Conservation (phyloP, 1,140 invertebrate species). For the Homarus americanus region DNA sequence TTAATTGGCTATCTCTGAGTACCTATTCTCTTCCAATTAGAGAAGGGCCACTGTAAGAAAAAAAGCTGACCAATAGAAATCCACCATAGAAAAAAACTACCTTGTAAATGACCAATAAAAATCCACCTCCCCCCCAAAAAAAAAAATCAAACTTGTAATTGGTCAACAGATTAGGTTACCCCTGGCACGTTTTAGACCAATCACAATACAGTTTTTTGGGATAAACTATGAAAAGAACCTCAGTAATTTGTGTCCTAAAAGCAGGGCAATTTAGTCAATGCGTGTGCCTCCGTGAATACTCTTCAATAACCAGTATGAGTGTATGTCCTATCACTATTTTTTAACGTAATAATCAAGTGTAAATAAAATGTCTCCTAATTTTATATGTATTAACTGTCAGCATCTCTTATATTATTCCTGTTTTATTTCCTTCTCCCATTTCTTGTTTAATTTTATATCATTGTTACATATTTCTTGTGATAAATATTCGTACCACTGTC, state of each 20-base stretch:
- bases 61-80: too few species aligned
- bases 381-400: not conserved
- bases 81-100: too few species aligned
- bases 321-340: too few species aligned
- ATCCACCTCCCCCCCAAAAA: not conserved
- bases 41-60: too few species aligned
- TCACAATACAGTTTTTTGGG: not conserved
- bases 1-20: too few species aligned
- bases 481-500: conserved; percentile 14
- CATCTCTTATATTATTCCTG: not conserved
- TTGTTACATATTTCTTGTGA: conserved; percentile 8
- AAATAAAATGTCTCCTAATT: not conserved
- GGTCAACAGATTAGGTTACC: too few species aligned
- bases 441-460: not conserved
- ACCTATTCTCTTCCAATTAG: too few species aligned
- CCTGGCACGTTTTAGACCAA: not conserved
- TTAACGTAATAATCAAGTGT: too few species aligned
- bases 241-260: not conserved
- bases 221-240: not conserved
- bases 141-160: not conserved
- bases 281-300: not conserved
- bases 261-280: conserved; percentile 22
- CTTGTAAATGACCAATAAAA: too few species aligned
- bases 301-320: too few species aligned
- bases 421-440: not conserved